These are phyloP conservation scores for Tachyglossus aculeatus DNA, from an alignment of 2,797 vertebrate genomes.

Conservation along the genomic window DNA sequence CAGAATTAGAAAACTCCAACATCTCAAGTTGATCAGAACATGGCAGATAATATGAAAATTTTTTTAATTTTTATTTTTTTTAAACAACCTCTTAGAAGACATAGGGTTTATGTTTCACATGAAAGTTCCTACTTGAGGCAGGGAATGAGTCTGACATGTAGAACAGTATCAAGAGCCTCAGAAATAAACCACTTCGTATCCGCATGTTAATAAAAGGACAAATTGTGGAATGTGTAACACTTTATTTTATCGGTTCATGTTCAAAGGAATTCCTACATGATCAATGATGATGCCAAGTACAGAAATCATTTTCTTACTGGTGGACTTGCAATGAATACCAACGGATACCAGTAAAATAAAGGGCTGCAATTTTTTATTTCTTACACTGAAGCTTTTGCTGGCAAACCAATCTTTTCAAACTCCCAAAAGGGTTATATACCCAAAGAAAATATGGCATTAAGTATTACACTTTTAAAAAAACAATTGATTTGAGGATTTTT, in stretches of 20 bases:
- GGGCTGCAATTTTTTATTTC: conserved; percentile 12
- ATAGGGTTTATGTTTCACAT: conserved; percentile 22
- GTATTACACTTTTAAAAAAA: conserved; percentile 22
- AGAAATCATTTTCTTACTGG: neutral
- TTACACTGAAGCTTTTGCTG: conserved; percentile 49
- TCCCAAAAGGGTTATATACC: conserved; percentile 13
- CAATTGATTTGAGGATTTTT: conserved; percentile 51
- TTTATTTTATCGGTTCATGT: conserved; percentile 30
- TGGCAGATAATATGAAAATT: conserved; percentile 70
- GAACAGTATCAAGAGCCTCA: conserved; percentile 19
- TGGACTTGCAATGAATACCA: conserved; percentile 5
- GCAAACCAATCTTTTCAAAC: conserved; percentile 1
- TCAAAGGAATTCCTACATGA: conserved; percentile 31
- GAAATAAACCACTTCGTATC: conserved; percentile 8
- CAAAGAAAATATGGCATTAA: conserved; percentile 37
- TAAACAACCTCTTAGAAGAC: conserved; percentile 47
- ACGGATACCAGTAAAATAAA: conserved; percentile 32
- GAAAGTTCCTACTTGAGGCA: conserved; percentile 24
- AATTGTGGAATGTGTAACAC: neutral
- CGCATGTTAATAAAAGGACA: neutral
- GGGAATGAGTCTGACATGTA: neutral
- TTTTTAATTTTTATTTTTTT: conserved; percentile 37
- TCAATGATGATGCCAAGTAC: conserved; percentile 9
- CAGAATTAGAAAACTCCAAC: conserved; percentile 72
- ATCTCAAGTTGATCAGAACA: conserved; percentile 74